Percentiles rank a stretch among this genome's conserved stretches.
Evolutionary conservation across 2,888 invertebrate genomes (phyloP).

Genomic region (Drosophila meridiana): DNA sequence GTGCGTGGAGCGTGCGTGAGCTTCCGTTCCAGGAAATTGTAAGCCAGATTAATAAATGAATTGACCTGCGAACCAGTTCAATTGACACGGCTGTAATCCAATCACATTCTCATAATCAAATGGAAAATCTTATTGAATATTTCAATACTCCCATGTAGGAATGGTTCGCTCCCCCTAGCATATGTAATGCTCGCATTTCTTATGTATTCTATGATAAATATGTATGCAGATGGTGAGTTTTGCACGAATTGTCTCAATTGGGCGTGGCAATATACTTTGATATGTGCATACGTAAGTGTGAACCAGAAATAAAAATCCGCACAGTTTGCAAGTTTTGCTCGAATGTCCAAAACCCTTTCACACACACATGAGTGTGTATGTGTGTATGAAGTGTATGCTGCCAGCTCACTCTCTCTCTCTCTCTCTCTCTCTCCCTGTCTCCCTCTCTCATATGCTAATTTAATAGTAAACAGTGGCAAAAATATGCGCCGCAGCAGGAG

Average conservation of each 20-base stretch:
- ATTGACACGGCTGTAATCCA: too few relatives aligned
- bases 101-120: not conserved
- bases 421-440: not conserved
- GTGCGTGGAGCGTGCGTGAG: not conserved
- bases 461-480: conserved; percentile 66
- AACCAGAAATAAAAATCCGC: conserved; percentile 29
- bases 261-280: conserved; percentile 9
- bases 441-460: conserved; percentile 70
- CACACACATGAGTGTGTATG: not conserved
- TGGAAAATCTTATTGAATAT: conserved; percentile 1
- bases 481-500: conserved; percentile 29
- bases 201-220: conserved; percentile 3
- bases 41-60: not conserved
- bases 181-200: not conserved
- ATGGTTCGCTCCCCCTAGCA: not conserved
- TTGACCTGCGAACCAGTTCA: not conserved
- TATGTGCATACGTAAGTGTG: conserved; percentile 9
- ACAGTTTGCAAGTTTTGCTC: conserved; percentile 36
- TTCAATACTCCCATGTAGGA: not conserved
- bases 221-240: not conserved
- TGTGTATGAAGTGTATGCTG: conserved; percentile 23
- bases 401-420: conserved; percentile 5
- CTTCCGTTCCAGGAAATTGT: not conserved
- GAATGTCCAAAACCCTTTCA: conserved; percentile 11
- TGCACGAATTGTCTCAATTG: not conserved